A percentile compares a stretch with the other conserved stretches of the same genome.
phyloP scores from a whole-genome alignment of 2,888 invertebrate species.

The Miltochrista miniata region DNA sequence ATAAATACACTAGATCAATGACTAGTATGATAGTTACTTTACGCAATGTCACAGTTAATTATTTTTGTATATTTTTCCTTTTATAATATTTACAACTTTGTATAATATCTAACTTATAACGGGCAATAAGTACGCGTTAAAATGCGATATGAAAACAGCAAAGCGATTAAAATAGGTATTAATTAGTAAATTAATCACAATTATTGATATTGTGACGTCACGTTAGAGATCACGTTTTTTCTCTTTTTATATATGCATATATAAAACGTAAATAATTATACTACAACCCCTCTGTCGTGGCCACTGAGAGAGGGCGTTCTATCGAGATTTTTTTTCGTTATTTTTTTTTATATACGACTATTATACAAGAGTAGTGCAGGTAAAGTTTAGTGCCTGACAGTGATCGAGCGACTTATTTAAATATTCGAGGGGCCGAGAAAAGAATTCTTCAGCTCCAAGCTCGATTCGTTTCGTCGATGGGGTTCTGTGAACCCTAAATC shows the following conservation, averaged over 20 bases:
- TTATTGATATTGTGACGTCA: constrained; percentile 76
- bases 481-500: constrained; percentile 66
- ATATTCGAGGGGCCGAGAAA: constrained; percentile 66
- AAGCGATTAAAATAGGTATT: constrained; percentile 53
- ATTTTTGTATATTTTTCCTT: too few relatives aligned
- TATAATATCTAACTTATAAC: constrained; percentile 50
- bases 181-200: constrained; percentile 66
- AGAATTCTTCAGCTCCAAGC: constrained; percentile 55
- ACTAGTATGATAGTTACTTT: constrained; percentile 77
- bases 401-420: constrained; percentile 72
- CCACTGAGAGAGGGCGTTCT: constrained; percentile 75
- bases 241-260: constrained; percentile 80
- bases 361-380: constrained; percentile 76
- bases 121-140: constrained; percentile 61
- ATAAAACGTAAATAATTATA: constrained; percentile 57
- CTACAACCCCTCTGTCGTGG: constrained; percentile 71
- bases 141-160: constrained; percentile 66
- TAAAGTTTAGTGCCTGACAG: constrained; percentile 65
- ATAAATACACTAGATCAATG: constrained; percentile 83
- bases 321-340: constrained; percentile 62
- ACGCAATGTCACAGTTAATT: constrained; percentile 63
- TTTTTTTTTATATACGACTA: constrained; percentile 67
- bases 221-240: constrained; percentile 74
- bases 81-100: constrained; percentile 51
- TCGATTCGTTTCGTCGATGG: constrained; percentile 79